phyloP scores from a whole-genome alignment of 2,797 vertebrate genomes.

The Microchirus variegatus region DNA sequence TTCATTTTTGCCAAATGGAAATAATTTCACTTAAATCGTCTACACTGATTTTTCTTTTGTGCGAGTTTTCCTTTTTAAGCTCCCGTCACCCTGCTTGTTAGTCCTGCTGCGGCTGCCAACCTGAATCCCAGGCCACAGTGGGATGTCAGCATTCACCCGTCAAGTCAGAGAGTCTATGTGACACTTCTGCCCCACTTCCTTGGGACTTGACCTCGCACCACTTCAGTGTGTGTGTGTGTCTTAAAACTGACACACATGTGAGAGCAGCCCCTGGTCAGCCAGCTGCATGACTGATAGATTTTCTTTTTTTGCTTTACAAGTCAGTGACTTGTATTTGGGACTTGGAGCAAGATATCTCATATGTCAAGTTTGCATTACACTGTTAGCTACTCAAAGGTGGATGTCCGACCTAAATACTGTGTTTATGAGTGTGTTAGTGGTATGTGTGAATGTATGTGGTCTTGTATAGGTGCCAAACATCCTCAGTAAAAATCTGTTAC shows the following conservation, averaged over 20 bases:
- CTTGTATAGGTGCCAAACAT: background rate
- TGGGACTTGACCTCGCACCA: conserved; percentile 51
- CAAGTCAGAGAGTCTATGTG: conserved; percentile 51
- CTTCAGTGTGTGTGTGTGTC: conserved; percentile 7
- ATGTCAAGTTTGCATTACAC: conserved; percentile 1
- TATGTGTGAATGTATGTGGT: background rate
- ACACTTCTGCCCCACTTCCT: conserved; percentile 66
- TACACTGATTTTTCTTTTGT: background rate
- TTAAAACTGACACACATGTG: conserved; percentile 19
- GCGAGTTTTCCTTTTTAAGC: background rate
- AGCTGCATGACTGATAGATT: conserved; percentile 21
- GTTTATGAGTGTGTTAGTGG: background rate
- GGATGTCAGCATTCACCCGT: conserved; percentile 60
- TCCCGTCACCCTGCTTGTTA: conserved; percentile 39
- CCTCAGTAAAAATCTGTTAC: background rate
- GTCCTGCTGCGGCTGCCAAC: conserved; percentile 49
- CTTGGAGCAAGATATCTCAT: no score
- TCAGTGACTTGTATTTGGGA: conserved; percentile 6
- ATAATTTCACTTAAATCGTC: no score
- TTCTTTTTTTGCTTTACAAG: conserved; percentile 14
- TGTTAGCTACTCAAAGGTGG: background rate
- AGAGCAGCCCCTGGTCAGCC: conserved; percentile 15
- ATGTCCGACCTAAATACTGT: no score
- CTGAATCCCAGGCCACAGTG: conserved; percentile 37
- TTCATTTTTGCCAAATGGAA: no score